Base-by-base conservation (phyloP, 2,888 invertebrate species). In the Therioaphis trifolii region DNA sequence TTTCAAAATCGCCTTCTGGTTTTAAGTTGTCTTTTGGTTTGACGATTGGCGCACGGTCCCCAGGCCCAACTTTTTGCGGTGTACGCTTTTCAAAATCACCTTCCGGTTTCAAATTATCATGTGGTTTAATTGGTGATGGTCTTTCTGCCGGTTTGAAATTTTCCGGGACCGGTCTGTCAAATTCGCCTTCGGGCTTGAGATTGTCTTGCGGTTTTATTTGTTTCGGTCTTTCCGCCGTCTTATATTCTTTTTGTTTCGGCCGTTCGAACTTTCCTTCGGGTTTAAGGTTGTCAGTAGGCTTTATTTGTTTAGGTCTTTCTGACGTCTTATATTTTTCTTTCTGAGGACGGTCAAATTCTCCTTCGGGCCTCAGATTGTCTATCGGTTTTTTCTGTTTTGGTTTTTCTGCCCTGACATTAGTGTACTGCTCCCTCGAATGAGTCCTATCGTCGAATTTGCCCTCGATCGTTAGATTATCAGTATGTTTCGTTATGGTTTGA, bases 331-430 rank as follows among this genome's bases (percentile, higher is more conserved):
- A 86, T 87, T 94, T 92, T 87, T 94, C 93, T 87, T 89, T 84
- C 2, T 88, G 88, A 0, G 89, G 88, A 80, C 88, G 88, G 84
- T 90, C 90, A 85, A 92, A 92, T 0, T 92, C 91, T 0, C 93
- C 93, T 87, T 92, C 93, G 0, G 92, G 90, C 71, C 88, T 89
- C 0, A 93, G 88, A 87, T 93, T 93, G 86, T 93, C 93, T 86
- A 90, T 88, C 0, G 92, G 93, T 86, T 90, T 92, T 86, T 89
- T 91, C 9, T 85, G 58, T 84, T 84, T 35, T 40, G 55, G 68
- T 80, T 71, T 66, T 87, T 84, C 76, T 7, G 76, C 29, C 29
- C 84, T 76, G 68, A 84, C 24, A 35, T 78, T 71, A 68, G 85
- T 85, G 85, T 87, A 89, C 86, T 90, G 90, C 84, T 90, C 90